Base-by-base conservation (phyloP, 2,113 vertebrate genomes). In the Plecotus auritus region DNA sequence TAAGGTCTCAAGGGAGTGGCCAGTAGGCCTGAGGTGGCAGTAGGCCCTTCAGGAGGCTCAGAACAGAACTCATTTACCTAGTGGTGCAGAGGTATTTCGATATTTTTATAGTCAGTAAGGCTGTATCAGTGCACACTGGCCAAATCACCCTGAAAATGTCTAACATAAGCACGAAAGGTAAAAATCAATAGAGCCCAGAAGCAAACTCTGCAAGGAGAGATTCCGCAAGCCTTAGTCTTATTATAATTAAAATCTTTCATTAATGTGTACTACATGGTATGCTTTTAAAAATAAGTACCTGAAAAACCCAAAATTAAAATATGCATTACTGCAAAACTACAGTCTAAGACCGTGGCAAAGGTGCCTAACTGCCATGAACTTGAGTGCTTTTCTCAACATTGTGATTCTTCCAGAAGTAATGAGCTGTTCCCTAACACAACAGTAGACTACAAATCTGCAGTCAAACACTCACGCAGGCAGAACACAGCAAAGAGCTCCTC, bases 351-450 rank as follows among this genome's bases (percentile, higher is more conserved):
- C 59, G 80, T 81, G 13, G 88, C 73, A 69, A 72, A 51, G 2
- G 5, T 81, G 78, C 85, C 83, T 88, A 90, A 96, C 4, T 95
- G 69, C 96, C 72, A 94, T 61, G 89, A 96, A 66, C 73, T 37
- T 85, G 42, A 97, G 94, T 95, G 93, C 74, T 92, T 97, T 97
- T 96, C 90, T 95, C 92, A 95, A 96, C 76, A 93, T 54, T 92
- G 77, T 97, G 96, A 97, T 97, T 97, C 97, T 97, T 97, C 77
- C 94, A 97, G 73, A 98, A 97, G 97, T 97, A 98, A 98, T 94
- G 97, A 98, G 97, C 96, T 61, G 90, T 96, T 95, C 85, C 18
- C 96, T 98, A 98, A 98, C 94, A 76, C 23, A 92, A 97, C 95
- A 94, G 95, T 66, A 90, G 97, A 97, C 93, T 96, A 95, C 94